A percentile compares a stretch with the other conserved stretches of the same genome.
Evolutionary conservation across 2,113 vertebrate species (phyloP).

Genomic region (Plotosus lineatus): DNA sequence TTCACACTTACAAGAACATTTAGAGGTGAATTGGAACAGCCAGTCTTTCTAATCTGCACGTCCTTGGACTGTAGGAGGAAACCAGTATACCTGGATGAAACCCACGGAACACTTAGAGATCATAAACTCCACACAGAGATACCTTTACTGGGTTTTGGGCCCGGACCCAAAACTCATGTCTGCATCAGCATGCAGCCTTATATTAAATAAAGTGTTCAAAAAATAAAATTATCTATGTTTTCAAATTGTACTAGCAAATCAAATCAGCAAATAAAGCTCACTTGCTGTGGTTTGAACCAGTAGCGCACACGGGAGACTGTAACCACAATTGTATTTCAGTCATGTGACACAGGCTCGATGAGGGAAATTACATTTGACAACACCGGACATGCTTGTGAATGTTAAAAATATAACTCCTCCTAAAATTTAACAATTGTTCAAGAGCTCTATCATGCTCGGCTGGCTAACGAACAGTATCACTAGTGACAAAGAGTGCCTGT

Average conservation of each 20-base stretch:
- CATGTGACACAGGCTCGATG: neutral
- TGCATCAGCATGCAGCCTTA: too few relatives aligned
- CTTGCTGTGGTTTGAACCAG: neutral
- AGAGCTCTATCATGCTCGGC: neutral
- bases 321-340: neutral
- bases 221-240: neutral
- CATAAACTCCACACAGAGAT: too few relatives aligned
- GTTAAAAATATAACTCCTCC: neutral
- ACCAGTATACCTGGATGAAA: too few relatives aligned
- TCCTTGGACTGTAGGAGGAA: too few relatives aligned
- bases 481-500: neutral
- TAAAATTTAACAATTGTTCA: neutral
- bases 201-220: neutral
- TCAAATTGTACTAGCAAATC: neutral
- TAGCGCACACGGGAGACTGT: neutral
- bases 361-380: neutral
- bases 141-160: too few relatives aligned
- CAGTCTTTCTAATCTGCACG: too few relatives aligned
- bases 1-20: too few relatives aligned
- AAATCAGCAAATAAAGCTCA: neutral
- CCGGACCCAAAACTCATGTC: too few relatives aligned
- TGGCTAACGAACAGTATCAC: neutral
- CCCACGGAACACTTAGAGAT: too few relatives aligned
- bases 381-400: neutral
- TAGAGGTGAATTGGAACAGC: too few relatives aligned